Conservation (phyloP, 2,797 vertebrate genomes). For the Nothura maculosa region DNA sequence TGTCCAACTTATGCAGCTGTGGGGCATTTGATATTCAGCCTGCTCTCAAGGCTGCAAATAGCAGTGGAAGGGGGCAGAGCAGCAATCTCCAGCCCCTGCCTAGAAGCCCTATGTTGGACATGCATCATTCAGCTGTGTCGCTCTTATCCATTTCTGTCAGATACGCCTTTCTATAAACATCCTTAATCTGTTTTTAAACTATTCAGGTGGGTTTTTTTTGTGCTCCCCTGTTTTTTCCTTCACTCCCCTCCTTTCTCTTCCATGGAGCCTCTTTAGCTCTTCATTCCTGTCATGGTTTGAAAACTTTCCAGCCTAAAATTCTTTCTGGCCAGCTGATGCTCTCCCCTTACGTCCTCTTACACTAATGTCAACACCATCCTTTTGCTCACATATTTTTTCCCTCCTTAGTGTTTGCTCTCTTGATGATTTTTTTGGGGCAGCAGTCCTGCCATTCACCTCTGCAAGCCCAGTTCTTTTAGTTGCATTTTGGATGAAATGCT, state of each 20-base stretch:
- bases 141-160: neutral
- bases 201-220: neutral
- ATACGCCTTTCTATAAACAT: neutral
- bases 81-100: neutral
- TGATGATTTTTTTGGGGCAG: neutral
- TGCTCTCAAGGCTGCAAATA: neutral
- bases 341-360: neutral
- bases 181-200: neutral
- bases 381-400: neutral
- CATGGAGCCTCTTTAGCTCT: neutral
- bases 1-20: neutral
- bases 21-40: neutral
- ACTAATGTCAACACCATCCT: neutral
- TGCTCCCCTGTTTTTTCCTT: too few relatives aligned
- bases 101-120: neutral
- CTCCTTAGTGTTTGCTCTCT: neutral
- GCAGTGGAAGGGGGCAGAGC: neutral
- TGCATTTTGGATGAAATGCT: neutral
- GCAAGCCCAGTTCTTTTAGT: neutral
- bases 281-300: neutral
- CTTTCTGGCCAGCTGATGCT: neutral
- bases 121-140: neutral
- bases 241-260: neutral
- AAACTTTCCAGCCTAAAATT: neutral
- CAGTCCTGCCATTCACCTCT: neutral